Evolutionary conservation across 2,797 vertebrate genomes (phyloP).

Genomic region (Anomalospiza imberbis): DNA sequence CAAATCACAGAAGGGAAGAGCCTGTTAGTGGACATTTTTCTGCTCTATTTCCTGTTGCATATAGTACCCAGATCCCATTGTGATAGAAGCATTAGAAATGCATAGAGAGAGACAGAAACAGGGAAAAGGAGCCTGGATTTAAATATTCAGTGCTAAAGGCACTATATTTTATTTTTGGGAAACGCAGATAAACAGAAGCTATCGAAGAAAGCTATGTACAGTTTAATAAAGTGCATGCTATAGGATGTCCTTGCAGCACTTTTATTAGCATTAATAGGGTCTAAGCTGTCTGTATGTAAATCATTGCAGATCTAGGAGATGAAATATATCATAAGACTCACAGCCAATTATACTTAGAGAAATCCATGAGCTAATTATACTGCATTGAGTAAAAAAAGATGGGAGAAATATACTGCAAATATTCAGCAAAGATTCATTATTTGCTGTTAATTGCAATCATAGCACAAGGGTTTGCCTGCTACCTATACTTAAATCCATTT

Average conservation of each 20-base stretch:
- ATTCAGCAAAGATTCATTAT: neutral
- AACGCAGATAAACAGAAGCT: slow-evolving; percentile 14
- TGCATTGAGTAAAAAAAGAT: neutral
- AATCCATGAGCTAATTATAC: neutral
- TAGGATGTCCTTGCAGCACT: slow-evolving; percentile 35
- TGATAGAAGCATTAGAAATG: slow-evolving; percentile 61
- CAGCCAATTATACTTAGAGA: neutral
- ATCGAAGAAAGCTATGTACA: slow-evolving; percentile 14
- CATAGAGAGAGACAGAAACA: slow-evolving; percentile 25
- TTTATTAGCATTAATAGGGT: slow-evolving; percentile 27
- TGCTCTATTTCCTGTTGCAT: slow-evolving; percentile 53
- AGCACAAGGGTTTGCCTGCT: neutral
- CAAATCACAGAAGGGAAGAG: neutral
- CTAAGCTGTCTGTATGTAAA: slow-evolving; percentile 57
- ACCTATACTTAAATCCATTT: neutral
- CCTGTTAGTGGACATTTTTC: neutral
- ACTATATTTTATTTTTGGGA: slow-evolving; percentile 44
- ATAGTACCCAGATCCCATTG: slow-evolving; percentile 13
- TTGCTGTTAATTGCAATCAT: neutral
- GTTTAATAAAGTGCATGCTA: slow-evolving; percentile 48
- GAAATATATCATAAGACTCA: neutral
- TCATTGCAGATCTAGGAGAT: slow-evolving; percentile 22
- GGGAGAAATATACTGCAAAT: neutral
- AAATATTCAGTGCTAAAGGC: slow-evolving; percentile 56
- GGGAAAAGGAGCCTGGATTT: slow-evolving; percentile 41